Base-by-base conservation (phyloP, 2,888 invertebrate genomes). In the Amblyjoppa proteus region DNA sequence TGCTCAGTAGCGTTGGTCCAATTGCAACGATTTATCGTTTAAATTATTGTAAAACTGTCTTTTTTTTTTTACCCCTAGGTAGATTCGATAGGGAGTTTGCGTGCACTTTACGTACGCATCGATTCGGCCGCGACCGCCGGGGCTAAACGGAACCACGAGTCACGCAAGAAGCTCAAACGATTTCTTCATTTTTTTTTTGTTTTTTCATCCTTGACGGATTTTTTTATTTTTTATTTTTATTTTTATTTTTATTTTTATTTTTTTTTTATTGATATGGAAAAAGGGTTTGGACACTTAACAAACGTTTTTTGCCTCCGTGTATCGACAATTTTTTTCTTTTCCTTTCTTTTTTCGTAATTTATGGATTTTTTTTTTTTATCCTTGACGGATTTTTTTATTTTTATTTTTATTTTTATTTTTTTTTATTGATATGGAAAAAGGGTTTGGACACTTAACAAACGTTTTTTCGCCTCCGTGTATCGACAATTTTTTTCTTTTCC, bases 1-100 rank as follows among this genome's bases (percentile, higher is more conserved):
- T 86, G 87, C 89, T 88, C 82, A 85, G 87, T 90, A 89, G 91
- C 91, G 90, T 91, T 91, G 91, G 91, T 90, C 89, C 89, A 90
- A 90, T 90, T 91, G 89, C 91, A 91, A 91, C 90, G 90, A 91
- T 90, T 89, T 88, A 89, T 77, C 78, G 86, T 86, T 88, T 85
- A 85, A 85, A 88, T 84, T 84, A 78, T 70, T 83, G 86, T 64
- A 68, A 31, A 41, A 20, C 9, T 28, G 28, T 58, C 28, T 20
- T 28, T 28, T 74, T 74, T 68, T 41, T 73, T 80, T 80, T 73
- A 45, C 25, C 41, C 45, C 53, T 84, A 81, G 86, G 78, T 85
- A 87, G 88, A 84, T 85, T 88, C 82, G 85, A 87, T 87, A 87
- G 87, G 80, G 34, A 82, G 83, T 86, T 49, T 68, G n/a, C 49